A percentile compares a stretch with the other conserved stretches of the same genome.
Conservation (phyloP, 2,888 invertebrate genomes). For the Dysmachus trigonus region DNA sequence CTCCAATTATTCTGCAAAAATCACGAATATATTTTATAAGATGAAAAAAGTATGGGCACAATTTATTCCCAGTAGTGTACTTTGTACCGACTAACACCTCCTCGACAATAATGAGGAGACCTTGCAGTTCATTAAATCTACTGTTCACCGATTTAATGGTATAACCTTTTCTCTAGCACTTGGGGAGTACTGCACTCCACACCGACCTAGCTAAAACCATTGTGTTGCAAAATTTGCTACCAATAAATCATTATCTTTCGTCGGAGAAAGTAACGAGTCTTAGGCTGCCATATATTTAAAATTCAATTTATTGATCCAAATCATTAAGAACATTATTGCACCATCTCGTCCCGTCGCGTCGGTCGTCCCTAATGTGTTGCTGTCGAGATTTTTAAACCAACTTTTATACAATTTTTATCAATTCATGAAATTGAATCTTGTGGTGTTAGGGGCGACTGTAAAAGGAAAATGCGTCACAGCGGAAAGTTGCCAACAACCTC, state of each 20-base stretch:
- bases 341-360: background rate
- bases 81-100: background rate
- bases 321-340: background rate
- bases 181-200: background rate
- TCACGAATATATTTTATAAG: background rate
- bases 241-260: background rate
- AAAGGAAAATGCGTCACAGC: background rate
- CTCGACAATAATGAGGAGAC: background rate
- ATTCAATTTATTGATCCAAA: background rate
- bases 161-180: background rate
- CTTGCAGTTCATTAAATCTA: background rate
- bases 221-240: slow-evolving; percentile 16
- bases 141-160: background rate
- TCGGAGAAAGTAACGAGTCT: background rate
- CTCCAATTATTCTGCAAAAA: no score
- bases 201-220: background rate
- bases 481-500: background rate
- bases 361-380: background rate
- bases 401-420: background rate
- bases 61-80: background rate
- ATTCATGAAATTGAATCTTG: background rate
- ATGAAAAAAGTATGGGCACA: background rate
- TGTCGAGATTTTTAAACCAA: background rate
- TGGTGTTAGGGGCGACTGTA: background rate
- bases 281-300: background rate